Evolutionary conservation across 2,888 invertebrate genomes (phyloP), one percentile per base, ranked within the genome.

Genomic region (Aspidiotus rigidus): DNA sequence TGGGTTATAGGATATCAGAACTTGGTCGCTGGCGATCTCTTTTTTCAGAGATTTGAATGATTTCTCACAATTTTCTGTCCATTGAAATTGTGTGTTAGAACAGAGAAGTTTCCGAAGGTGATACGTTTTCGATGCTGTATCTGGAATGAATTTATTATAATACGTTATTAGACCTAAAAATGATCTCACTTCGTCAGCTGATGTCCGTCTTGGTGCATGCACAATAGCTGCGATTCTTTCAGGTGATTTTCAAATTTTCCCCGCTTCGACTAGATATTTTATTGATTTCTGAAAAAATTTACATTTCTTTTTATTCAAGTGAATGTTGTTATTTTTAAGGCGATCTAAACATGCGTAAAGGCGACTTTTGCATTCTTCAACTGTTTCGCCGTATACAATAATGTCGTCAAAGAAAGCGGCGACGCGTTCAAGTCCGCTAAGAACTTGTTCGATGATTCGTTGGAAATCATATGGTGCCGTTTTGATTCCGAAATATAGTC

Each of bases 401-500:
- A 74, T 73, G 59, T 74, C 73, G 60, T 74, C 74, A 54, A 71
- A 73, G 61, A 72, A 73, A 16, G 59, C 49, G 16, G 41, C 49
- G 7, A 55, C 62, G 10, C 60, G 61, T 6, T 17, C n/a, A 10
- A 72, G 42, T 7, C 63, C 72, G 3, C 17, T 28, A 1, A 70
- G 55, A 55, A 70, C 56, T 62, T 72, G 66, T 5, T 61, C 42
- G 1, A 72, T 17, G 28, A 73, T 70, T 49, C 71, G 9, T 54
- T 62, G 42, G 56, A 73, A 73, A 53, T 72, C 71, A n/a, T 57
- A 55, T 15, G 71, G 73, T 13, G 71, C 72, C n/a, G 71, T 72
- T 66, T 72, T 73, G 17, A 72, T 72, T 17, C 74, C 74, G 69
- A 73, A 73, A 7, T 62, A 60, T 1, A 74, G 66, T 1, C 74